These are phyloP conservation scores for Brachyptera risi DNA, from an alignment of 2,888 invertebrate genomes.

Conservation along the genomic window DNA sequence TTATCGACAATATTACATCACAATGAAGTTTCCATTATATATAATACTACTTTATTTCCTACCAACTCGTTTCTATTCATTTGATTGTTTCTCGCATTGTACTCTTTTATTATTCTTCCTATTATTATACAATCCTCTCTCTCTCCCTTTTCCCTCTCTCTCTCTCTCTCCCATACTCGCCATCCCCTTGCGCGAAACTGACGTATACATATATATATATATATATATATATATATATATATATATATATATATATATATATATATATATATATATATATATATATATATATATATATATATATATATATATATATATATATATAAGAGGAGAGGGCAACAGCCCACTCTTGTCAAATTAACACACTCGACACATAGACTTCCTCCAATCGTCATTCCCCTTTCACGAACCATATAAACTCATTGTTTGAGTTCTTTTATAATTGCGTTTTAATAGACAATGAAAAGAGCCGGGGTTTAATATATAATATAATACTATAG, in stretches of 20 bases:
- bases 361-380: constrained; percentile 27
- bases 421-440: constrained; percentile 30
- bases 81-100: constrained; percentile 21
- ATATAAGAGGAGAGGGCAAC: constrained; percentile 17
- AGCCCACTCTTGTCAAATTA: constrained; percentile 27
- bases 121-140: constrained; percentile 3
- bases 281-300: no score
- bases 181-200: constrained; percentile 19
- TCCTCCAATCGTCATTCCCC: background rate
- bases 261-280: no score
- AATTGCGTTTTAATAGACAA: constrained; percentile 31
- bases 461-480: constrained; percentile 26
- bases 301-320: no score
- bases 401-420: background rate
- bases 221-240: no score
- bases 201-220: no score
- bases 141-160: constrained; percentile 12
- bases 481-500: constrained; percentile 12
- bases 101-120: constrained; percentile 22
- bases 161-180: background rate
- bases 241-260: no score
- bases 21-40: constrained; percentile 20
- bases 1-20: background rate
- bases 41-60: no score
- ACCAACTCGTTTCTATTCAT: constrained; percentile 15